A percentile compares a stretch with the other conserved stretches of the same genome.
Conservation (phyloP, 2,113 vertebrate species). For the Notothenia rossii region DNA sequence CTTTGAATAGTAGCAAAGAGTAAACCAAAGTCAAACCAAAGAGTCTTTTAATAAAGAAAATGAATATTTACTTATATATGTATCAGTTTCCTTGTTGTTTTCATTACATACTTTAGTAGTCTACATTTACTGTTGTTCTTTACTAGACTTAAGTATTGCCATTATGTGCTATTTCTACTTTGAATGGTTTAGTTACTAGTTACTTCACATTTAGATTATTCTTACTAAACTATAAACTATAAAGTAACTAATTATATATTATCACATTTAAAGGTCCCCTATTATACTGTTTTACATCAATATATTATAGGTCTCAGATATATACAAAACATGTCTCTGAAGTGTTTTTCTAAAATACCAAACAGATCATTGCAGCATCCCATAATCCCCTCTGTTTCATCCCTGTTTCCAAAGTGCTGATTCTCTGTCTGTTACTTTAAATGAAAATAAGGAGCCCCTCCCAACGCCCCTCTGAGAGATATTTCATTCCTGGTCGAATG, state of each 20-base stretch:
- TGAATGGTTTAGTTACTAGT: neutral
- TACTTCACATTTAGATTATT: neutral
- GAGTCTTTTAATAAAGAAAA: conserved; percentile 47
- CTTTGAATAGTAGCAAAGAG: neutral
- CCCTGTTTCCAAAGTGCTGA: too few species aligned
- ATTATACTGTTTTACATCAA: too few species aligned
- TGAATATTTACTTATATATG: neutral
- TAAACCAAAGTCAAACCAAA: conserved; percentile 1
- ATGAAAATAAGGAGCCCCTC: too few species aligned
- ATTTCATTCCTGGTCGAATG: too few species aligned
- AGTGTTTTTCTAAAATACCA: too few species aligned
- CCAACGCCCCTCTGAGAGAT: too few species aligned
- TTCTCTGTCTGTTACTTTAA: too few species aligned
- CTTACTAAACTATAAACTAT: neutral
- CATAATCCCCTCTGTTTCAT: too few species aligned
- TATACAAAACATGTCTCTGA: too few species aligned
- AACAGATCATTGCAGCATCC: too few species aligned
- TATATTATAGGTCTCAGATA: too few species aligned
- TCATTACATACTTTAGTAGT: too few species aligned
- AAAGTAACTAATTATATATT: neutral
- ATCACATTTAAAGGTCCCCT: neutral
- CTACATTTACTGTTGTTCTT: neutral
- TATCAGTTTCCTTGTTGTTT: neutral
- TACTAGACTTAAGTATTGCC: neutral
- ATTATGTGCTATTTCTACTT: neutral